Conservation (phyloP, 2,113 vertebrate species). For the Cephalopholis sonnerati region DNA sequence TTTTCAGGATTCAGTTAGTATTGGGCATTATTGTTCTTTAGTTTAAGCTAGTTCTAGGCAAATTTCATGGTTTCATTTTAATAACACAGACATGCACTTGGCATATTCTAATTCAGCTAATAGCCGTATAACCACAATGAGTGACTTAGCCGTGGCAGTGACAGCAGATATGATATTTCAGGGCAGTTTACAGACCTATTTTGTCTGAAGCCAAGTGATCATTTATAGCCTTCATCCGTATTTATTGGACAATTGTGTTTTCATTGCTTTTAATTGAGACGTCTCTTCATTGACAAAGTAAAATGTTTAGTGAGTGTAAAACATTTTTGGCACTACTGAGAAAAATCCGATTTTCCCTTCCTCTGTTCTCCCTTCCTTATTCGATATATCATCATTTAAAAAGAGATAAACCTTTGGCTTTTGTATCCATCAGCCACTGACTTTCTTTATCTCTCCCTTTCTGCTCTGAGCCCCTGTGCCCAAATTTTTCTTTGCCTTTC, state of each 20-base stretch:
- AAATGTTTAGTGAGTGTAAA: neutral
- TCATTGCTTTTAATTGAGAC: conserved; percentile 1
- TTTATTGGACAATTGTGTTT: conserved; percentile 28
- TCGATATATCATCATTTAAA: neutral
- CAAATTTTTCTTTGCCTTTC: neutral
- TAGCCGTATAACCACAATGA: conserved; percentile 12
- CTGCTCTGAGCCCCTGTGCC: conserved; percentile 7
- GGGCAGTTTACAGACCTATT: conserved; percentile 10
- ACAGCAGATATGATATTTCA: conserved; percentile 43
- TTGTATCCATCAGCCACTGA: neutral
- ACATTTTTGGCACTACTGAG: neutral
- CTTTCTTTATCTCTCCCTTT: neutral
- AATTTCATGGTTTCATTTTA: conserved; percentile 43
- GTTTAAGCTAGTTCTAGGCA: conserved; percentile 24
- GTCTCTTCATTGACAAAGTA: neutral
- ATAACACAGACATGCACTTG: conserved; percentile 26
- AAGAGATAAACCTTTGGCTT: neutral
- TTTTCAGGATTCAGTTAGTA: conserved; percentile 20
- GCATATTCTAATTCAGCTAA: conserved; percentile 36
- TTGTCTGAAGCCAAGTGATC: neutral
- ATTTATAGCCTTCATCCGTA: neutral
- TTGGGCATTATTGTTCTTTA: conserved; percentile 9
- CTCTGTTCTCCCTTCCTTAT: neutral
- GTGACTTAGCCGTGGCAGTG: neutral
- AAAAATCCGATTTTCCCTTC: neutral